A percentile compares a stretch with the other conserved stretches of the same genome.
phyloP scores from a whole-genome alignment of 2,113 vertebrate genomes.

The Pseudopipra pipra region DNA sequence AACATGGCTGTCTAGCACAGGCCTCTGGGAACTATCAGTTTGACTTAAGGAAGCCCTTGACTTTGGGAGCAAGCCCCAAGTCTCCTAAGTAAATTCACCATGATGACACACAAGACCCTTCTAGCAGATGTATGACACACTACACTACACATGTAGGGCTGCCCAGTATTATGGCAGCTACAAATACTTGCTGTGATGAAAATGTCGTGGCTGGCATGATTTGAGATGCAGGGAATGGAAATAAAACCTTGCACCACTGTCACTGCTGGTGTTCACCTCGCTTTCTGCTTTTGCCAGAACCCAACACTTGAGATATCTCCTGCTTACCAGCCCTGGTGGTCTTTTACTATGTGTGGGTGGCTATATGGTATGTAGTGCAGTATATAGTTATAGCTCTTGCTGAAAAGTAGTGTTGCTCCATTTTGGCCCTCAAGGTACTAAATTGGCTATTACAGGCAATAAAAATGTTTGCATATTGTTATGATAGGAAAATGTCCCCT shows the following conservation, averaged over 20 bases:
- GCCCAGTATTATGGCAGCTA: accelerated
- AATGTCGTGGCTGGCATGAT: accelerated
- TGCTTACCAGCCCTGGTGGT: background rate
- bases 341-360: accelerated
- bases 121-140: background rate
- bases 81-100: background rate
- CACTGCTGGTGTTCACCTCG: background rate
- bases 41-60: background rate
- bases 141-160: background rate
- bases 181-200: background rate
- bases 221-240: background rate
- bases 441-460: background rate
- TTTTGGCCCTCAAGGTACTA: background rate
- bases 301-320: background rate
- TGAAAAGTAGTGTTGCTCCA: background rate
- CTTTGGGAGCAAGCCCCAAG: background rate
- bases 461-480: background rate
- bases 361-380: background rate
- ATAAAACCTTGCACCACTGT: background rate
- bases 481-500: background rate
- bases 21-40: accelerated
- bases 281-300: background rate
- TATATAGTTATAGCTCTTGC: background rate
- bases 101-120: background rate
- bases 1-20: accelerated